phyloP scores from a whole-genome alignment of 2,797 vertebrate species.

The Rhincodon typus region DNA sequence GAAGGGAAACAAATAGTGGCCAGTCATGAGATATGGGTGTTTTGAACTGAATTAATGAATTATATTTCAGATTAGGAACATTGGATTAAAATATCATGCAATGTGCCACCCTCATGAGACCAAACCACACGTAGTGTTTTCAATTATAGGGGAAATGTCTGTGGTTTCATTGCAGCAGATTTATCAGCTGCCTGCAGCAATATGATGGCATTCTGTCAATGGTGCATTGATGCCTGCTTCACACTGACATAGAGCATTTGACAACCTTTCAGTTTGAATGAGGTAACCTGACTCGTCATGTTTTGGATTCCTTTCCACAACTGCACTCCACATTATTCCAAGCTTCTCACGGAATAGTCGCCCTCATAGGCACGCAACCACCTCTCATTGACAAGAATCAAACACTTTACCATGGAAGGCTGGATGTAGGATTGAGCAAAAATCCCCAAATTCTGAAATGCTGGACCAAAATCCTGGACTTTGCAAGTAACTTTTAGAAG shows the following conservation, averaged over 20 bases:
- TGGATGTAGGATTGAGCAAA: too few species aligned
- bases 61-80: slow-evolving; percentile 11
- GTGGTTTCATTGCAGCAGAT: neutral
- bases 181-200: neutral
- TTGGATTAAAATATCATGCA: slow-evolving; percentile 27
- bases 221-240: neutral
- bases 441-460: too few species aligned
- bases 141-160: slow-evolving; percentile 28
- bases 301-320: slow-evolving; percentile 29
- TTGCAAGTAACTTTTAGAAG: too few species aligned
- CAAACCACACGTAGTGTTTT: neutral
- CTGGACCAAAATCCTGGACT: too few species aligned
- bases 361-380: neutral
- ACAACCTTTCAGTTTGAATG: neutral
- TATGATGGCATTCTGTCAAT: neutral
- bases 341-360: neutral
- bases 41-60: neutral
- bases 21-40: neutral
- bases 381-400: neutral
- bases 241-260: neutral
- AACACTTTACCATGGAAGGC: neutral
- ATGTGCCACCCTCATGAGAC: slow-evolving; percentile 18
- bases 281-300: neutral
- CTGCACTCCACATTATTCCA: neutral
- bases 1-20: neutral